phyloP scores from a whole-genome alignment of 2,888 invertebrate genomes.

The Leucophenga montana region DNA sequence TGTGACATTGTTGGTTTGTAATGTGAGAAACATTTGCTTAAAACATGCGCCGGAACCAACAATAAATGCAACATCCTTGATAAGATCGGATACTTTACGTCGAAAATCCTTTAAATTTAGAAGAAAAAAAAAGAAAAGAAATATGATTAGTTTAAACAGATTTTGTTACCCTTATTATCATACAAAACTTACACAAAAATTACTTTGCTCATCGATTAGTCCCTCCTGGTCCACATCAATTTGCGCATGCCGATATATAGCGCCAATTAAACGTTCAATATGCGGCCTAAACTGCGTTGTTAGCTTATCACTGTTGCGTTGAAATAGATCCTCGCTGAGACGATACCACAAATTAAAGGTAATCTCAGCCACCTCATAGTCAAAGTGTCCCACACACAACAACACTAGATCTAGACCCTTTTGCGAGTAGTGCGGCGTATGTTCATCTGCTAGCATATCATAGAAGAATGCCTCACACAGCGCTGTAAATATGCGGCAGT shows the following conservation, averaged over 20 bases:
- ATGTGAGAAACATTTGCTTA: conserved; percentile 88
- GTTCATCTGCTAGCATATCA: conserved; percentile 82
- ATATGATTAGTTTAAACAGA: too few species aligned
- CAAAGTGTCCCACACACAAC: conserved; percentile 95
- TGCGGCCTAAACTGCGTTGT: conserved; percentile 90
- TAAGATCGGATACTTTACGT: conserved; percentile 89
- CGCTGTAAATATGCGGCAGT: conserved; percentile 93
- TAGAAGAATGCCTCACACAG: conserved; percentile 89
- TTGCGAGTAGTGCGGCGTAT: conserved; percentile 82
- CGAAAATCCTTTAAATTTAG: conserved; percentile 79
- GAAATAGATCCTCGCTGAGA: conserved; percentile 94
- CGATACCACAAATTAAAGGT: conserved; percentile 98
- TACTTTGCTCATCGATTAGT: conserved; percentile 86
- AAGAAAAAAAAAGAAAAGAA: conserved; percentile 5
- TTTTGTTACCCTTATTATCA: background rate
- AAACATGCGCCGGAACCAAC: conserved; percentile 94
- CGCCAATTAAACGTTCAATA: conserved; percentile 90
- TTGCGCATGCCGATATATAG: conserved; percentile 93
- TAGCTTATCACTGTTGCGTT: conserved; percentile 86
- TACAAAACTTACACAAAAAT: conserved; percentile 78
- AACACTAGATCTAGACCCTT: conserved; percentile 91
- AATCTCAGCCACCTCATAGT: conserved; percentile 94
- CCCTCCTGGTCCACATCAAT: conserved; percentile 96
- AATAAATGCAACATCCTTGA: conserved; percentile 97
- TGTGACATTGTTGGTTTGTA: conserved; percentile 81